These are phyloP conservation scores for Scopus umbretta DNA, from an alignment of 2,113 vertebrate genomes.

Conservation along the genomic window DNA sequence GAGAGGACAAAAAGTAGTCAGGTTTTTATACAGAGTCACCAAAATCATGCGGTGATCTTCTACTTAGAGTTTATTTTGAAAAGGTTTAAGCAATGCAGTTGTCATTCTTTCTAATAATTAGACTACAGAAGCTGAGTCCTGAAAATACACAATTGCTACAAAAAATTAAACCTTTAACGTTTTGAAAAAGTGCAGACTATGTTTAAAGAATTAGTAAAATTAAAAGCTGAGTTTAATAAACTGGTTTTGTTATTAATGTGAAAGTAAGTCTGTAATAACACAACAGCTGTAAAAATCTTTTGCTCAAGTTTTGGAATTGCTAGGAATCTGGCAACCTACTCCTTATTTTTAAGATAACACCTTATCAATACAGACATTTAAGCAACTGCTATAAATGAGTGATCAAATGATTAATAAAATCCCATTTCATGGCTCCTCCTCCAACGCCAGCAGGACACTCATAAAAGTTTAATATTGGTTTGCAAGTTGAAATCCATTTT, in stretches of 20 bases:
- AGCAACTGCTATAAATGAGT: constrained; percentile 87
- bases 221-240: constrained; percentile 22
- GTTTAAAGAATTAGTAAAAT: constrained; percentile 48
- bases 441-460: constrained; percentile 42
- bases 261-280: constrained; percentile 29
- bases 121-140: background rate
- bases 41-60: constrained; percentile 58
- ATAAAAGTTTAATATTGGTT: background rate
- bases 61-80: constrained; percentile 45
- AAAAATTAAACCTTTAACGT: constrained; percentile 55
- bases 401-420: constrained; percentile 80
- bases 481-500: constrained; percentile 22
- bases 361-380: constrained; percentile 70
- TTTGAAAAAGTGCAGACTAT: constrained; percentile 51
- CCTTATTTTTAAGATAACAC: constrained; percentile 61
- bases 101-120: constrained; percentile 13
- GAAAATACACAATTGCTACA: constrained; percentile 20
- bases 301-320: constrained; percentile 59
- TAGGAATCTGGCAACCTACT: constrained; percentile 67
- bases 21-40: constrained; percentile 43
- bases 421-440: constrained; percentile 62
- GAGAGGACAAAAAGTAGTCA: constrained; percentile 58
- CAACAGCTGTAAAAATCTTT: constrained; percentile 45
- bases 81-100: constrained; percentile 27
- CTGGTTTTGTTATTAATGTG: background rate